Base-by-base conservation (phyloP, 1,140 invertebrate genomes). In the Thaumatotibia leucotreta region DNA sequence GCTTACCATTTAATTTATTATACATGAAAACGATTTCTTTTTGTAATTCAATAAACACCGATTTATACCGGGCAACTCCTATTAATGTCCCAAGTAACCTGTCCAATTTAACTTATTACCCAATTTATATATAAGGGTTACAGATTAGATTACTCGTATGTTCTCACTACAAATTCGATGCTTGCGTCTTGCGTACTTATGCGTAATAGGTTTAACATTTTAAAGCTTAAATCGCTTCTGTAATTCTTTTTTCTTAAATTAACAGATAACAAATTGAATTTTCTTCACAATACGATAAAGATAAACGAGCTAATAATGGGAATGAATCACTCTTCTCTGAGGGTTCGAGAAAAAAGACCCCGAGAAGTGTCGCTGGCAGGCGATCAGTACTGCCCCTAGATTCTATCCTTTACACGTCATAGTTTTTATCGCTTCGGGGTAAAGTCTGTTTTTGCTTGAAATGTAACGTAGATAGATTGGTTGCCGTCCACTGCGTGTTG, bases 241-340 rank as follows among this genome's bases (percentile, higher is more conserved):
- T n/a, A n/a, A n/a, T n/a, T n/a, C n/a, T n/a, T n/a, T n/a, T n/a
- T 35, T 39, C 9, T 14, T 17, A 39, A 39, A 39, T 39, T 2
- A 39, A 4, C 4, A 14, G 35, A 17, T 35, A 35, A 39, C n/a
- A 39, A 39, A 39, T 39, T 39, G 35, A 39, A 39, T 39, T 39
- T 39, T 35, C 35, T 39, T 39, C 4, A 39, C 14, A 39, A 39
- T 17, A 17, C 35, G 11, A 14, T 39, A 24, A 54, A 54, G 50
- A 54, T 54, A 54, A 54, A 54, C 50, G 50, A 27, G 50, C 8
- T 24, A 54, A 54, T 54, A 54, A 54, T 29, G 50, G 4, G 50
- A 54, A 54, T 54, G 22, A 23, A 54, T 54, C 50, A 54, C 50
- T 29, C 24, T 4, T 54, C 4, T 11, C 50, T 14, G 50, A 54